phyloP scores from a whole-genome alignment of 2,797 vertebrate species.

The Bufotes viridis region DNA sequence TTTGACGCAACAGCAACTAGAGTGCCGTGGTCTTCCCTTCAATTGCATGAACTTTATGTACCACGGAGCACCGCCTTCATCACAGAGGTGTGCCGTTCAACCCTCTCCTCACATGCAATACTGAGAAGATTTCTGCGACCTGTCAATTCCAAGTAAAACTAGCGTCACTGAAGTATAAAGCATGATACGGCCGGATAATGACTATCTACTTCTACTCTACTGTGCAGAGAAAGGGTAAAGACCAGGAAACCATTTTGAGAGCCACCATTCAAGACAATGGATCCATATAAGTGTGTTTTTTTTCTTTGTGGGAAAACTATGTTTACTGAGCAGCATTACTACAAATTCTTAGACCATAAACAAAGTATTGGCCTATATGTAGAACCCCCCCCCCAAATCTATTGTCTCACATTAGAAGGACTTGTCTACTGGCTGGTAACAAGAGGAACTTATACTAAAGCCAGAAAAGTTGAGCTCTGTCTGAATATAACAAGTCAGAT shows the following conservation, averaged over 20 bases:
- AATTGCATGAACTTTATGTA: too few species aligned
- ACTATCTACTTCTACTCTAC: too few species aligned
- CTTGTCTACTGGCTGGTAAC: not conserved
- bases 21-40: too few species aligned
- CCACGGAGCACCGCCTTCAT: too few species aligned
- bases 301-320: not conserved
- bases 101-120: too few species aligned
- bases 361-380: not conserved
- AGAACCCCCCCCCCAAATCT: too few species aligned
- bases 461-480: not conserved
- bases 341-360: not conserved
- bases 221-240: too few species aligned
- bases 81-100: too few species aligned
- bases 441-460: not conserved
- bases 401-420: not conserved
- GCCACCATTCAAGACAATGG: too few species aligned
- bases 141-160: not conserved
- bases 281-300: too few species aligned
- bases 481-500: not conserved
- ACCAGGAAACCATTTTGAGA: too few species aligned
- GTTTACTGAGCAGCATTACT: not conserved
- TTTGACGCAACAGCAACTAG: too few species aligned
- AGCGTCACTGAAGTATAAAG: not conserved
- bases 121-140: not conserved
- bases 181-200: not conserved